Base-by-base conservation (phyloP, 2,888 invertebrate species). In the Gonocerus acuteangulatus region DNA sequence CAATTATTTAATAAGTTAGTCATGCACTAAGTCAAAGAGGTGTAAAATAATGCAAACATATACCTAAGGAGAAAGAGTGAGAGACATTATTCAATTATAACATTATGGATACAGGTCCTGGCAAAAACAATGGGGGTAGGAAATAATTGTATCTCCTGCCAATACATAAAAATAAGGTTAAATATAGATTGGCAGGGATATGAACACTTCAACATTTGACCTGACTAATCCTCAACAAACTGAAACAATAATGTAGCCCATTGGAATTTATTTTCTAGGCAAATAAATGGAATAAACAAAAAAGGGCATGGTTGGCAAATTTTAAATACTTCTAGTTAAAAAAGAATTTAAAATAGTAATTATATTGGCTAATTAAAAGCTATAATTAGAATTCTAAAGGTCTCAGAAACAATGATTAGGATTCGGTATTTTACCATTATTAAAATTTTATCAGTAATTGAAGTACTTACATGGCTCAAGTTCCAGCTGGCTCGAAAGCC, bases 161-260 rank as follows among this genome's bases (percentile, higher is more conserved):
- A 62, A 62, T 62, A 59, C 59, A 62, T 62, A 62, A 62, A 62
- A 62, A 62, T 62, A 62, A 49, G 58, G 49, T 58, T 62, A 75
- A 69, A 70, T 56, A 56, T 56, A 56, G 56, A 45, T 56, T 56
- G 56, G 56, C 56, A 56, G 44, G 56, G 56, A 56, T 21, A 56
- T 56, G 34, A 56, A 56, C n/a, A n/a, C n/a, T n/a, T n/a, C n/a
- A n/a, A n/a, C 56, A 56, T 44, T 44, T 56, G 42, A 36, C 11
- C 51, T 52, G 51, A 52, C 51, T 34, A 52, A 21, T 52, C 39
- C 39, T n/a, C 39, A 9, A 39, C 39, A 39, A 4, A 39, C n/a
- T 15, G 39, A 39, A 27, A 27, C 27, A 4, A 27, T 9, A 27
- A 27, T 27, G 27, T 4, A 27, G 9, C 27, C 9, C 27, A 27